Evolutionary conservation across 2,888 invertebrate species (phyloP), one percentile per base, ranked within the genome.

Genomic region (Drosophila acutilabella): DNA sequence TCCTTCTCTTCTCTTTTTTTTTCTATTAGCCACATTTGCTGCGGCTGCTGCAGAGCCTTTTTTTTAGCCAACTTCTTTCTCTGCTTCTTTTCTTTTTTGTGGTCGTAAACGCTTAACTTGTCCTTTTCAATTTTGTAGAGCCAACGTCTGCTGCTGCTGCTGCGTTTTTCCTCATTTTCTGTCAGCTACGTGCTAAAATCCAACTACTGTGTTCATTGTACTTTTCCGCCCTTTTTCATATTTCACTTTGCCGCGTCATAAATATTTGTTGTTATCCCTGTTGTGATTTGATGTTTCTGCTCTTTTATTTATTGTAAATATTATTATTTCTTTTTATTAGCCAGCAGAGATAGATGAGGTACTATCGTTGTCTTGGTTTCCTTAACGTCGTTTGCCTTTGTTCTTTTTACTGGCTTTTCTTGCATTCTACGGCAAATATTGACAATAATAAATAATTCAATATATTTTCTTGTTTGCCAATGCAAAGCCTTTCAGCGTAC

Each of bases 361-460:
- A 16, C 40, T 38, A 40, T 47, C 50, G 13, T 60, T 57, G 45
- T 54, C 44, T 59, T 52, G 47, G 18, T 10, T 5, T 23, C 33
- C 3, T n/a, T 7, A 16, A 36, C n/a, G 13, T 51, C 4, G 14
- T 23, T 45, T 38, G 3, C 8, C 42, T 44, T 59, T 53, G 40
- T 57, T 53, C 58, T 16, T 42, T 10, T 18, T 26, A 52, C 14
- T 51, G 47, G 40, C 48, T 61, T 56, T 59, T 30, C 64, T 64
- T 76, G 67, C 74, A 65, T 53, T 71, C 65, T 62, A 68, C 69
- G 38, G 67, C 66, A 73, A 79, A 78, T 79, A 87, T 87, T 80
- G 82, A 70, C 78, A 75, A 48, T 65, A 78, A 80, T 87, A 83
- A 84, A 83, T 83, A 81, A 87, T 84, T 81, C 85, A 83, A 75